Evolutionary conservation across 2,113 vertebrate genomes (phyloP).

Genomic region (Pomatostomus ruficeps): DNA sequence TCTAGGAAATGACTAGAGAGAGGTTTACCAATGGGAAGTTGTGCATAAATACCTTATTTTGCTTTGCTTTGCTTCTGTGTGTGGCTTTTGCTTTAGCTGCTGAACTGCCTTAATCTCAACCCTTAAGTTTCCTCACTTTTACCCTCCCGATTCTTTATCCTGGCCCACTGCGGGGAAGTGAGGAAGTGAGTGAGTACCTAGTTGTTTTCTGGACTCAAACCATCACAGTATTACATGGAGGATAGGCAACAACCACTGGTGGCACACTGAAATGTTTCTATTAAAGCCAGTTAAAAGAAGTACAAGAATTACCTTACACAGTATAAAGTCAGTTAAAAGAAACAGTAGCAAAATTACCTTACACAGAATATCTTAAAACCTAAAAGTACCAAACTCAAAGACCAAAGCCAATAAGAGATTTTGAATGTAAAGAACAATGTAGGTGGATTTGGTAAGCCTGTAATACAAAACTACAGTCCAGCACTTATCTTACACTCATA

Average conservation of each 20-base stretch:
- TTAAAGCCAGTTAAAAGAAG: background rate
- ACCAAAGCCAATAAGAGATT: background rate
- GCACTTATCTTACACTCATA: background rate
- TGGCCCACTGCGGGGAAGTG: background rate
- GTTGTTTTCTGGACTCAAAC: background rate
- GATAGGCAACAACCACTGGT: background rate
- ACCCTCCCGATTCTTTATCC: fast-evolving
- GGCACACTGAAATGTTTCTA: background rate
- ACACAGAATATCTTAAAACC: background rate
- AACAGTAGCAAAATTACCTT: background rate
- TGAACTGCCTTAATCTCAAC: background rate
- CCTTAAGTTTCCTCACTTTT: background rate
- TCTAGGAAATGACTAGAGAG: background rate
- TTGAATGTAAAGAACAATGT: background rate
- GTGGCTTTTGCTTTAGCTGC: background rate
- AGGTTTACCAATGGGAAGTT: background rate
- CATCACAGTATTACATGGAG: background rate
- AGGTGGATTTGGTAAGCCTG: background rate
- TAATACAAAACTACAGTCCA: background rate
- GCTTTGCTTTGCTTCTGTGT: background rate
- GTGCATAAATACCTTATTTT: background rate
- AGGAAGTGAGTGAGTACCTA: background rate
- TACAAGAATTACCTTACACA: background rate
- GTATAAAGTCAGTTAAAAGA: background rate
- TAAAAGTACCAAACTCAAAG: background rate